Conservation (phyloP, 2,888 invertebrate genomes). For the Agrochola macilenta region DNA sequence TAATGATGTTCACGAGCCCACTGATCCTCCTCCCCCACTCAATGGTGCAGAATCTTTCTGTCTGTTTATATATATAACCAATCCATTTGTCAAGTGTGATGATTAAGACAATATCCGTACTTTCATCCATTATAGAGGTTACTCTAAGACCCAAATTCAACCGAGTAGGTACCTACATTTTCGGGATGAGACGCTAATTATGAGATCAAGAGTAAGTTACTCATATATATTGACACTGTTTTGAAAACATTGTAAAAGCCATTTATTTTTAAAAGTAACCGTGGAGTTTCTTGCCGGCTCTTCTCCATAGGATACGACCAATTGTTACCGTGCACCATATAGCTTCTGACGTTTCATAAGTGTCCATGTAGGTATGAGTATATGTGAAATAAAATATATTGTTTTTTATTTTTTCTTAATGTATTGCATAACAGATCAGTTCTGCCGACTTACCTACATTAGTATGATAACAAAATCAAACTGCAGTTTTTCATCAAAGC, state of each 20-base stretch:
- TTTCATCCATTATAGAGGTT: background rate
- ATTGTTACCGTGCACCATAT: no score
- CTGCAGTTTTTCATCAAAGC: conserved; percentile 1
- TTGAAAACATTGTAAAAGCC: no score
- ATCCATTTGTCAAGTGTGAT: background rate
- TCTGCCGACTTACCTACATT: background rate
- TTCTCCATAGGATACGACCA: no score
- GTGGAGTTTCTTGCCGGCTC: no score
- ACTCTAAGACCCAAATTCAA: background rate
- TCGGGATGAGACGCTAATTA: background rate
- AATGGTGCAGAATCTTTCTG: background rate
- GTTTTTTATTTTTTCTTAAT: background rate
- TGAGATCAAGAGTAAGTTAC: background rate
- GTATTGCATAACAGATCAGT: background rate
- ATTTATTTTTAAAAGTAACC: no score
- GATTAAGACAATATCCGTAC: background rate
- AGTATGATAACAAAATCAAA: background rate
- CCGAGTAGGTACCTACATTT: background rate
- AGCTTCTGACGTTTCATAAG: no score
- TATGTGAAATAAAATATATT: no score
- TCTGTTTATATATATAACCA: background rate
- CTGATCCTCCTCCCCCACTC: background rate
- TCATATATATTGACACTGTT: no score
- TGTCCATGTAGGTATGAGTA: no score
- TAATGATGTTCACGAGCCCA: background rate